Base-by-base conservation (phyloP, 2,797 vertebrate species). In the Pseudomugil gertrudae region DNA sequence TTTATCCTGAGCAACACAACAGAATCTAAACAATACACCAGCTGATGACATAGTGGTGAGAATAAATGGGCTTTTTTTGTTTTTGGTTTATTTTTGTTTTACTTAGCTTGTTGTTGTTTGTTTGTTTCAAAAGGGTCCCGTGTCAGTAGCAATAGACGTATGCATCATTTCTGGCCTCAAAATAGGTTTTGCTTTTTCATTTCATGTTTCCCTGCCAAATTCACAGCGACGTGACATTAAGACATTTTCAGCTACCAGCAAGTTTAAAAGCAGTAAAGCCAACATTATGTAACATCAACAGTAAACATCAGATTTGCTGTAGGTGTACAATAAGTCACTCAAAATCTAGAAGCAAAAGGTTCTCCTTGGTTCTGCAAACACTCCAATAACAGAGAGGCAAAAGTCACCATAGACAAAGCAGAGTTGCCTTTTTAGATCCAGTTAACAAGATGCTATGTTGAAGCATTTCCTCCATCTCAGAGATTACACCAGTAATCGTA, bases 401-500 rank as follows among this genome's bases (percentile, higher is more conserved):
- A 23, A 36, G 29, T 24, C 23, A 5, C 23, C 14, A 36, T 21
- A 32, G 45, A 48, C 4, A 11, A 50, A 50, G 47, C 47, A 50
- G 11, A 26, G 47, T 23, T 48, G 21, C 19, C 47, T 26, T 53
- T 30, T 66, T 33, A 64, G 54, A 27, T 60, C 1, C 21, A 53
- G 62, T 27, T 62, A 6, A 47, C 67, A 1, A 50, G 35, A 60
- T 73, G n/a, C n/a, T n/a, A n/a, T n/a, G n/a, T n/a, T n/a, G n/a
- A n/a, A n/a, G 66, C 57, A 54, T 53, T 58, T 79, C 66, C 36
- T 36, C 51, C 64, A 78, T 69, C 77, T 79, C 38, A 21, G 60
- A 56, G 66, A 70, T 3, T 7, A 69, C 66, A 38, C 66, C 68
- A 57, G 80, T 63, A 78, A 84, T 79, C 74, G 78, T 45, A 69